phyloP scores from a whole-genome alignment of 1,140 invertebrate genomes.

The Listronotus bonariensis region DNA sequence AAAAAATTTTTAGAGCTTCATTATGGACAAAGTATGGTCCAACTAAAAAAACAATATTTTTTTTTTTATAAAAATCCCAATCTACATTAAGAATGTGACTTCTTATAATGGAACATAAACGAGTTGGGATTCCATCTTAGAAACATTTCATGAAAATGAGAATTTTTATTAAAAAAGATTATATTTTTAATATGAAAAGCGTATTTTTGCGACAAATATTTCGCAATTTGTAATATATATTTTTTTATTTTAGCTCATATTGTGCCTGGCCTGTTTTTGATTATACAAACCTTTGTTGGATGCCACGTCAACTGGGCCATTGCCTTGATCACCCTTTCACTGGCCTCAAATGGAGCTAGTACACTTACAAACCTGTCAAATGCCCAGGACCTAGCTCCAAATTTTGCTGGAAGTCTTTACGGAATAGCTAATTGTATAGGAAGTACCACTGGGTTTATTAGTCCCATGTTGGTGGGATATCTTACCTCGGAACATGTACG shows the following conservation, averaged over 20 bases:
- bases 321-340: conserved; percentile 70
- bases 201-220: no score
- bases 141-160: no score
- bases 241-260: conserved; percentile 72
- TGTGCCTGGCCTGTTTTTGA: conserved; percentile 68
- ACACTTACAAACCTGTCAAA: conserved; percentile 84
- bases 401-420: conserved; percentile 77
- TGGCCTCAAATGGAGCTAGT: conserved; percentile 82
- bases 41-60: no score
- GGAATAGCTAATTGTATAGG: conserved; percentile 77
- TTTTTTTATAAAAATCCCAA: no score
- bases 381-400: conserved; percentile 81
- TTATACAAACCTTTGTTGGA: conserved; percentile 68
- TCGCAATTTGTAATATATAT: no score
- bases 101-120: no score
- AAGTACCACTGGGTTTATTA: conserved; percentile 75
- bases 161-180: no score
- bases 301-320: conserved; percentile 68
- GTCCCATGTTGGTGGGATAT: conserved; percentile 70
- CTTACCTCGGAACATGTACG: conserved; percentile 68
- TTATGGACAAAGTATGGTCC: no score
- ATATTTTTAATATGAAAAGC: no score
- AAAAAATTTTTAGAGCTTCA: no score
- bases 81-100: no score
- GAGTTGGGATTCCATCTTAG: no score